Percentiles rank a stretch among this genome's conserved stretches.
phyloP scores from a whole-genome alignment of 2,888 invertebrate species.

The Chloroclysta siterata region DNA sequence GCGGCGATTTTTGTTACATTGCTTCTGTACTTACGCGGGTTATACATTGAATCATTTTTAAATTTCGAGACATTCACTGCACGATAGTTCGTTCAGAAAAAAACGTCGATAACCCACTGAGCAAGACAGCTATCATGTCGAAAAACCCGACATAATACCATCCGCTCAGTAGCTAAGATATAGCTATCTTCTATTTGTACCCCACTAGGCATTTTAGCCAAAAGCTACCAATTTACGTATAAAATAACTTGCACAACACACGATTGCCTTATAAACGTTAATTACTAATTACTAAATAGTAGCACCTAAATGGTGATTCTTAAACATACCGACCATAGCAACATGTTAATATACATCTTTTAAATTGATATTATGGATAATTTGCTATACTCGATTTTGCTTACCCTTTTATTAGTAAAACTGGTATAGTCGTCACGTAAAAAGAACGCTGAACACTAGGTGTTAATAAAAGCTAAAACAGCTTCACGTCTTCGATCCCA shows the following conservation, averaged over 20 bases:
- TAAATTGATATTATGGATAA: constrained; percentile 37
- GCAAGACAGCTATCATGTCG: background rate
- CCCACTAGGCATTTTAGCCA: constrained; percentile 32
- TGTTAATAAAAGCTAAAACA: too few relatives aligned
- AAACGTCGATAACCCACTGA: background rate
- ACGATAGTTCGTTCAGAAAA: background rate
- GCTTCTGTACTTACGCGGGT: too few relatives aligned
- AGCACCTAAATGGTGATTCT: constrained; percentile 77
- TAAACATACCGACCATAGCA: constrained; percentile 57
- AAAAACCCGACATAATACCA: constrained; percentile 1
- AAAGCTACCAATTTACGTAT: constrained; percentile 55
- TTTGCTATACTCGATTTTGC: constrained; percentile 35
- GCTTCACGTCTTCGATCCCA: too few relatives aligned
- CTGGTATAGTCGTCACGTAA: background rate
- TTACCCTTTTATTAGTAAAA: constrained; percentile 17
- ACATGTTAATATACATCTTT: constrained; percentile 57
- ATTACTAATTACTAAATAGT: constrained; percentile 69
- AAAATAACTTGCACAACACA: constrained; percentile 44
- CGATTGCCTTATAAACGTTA: constrained; percentile 40
- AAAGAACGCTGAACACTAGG: background rate
- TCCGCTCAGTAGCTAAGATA: background rate
- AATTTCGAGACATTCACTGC: background rate
- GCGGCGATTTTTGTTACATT: too few relatives aligned
- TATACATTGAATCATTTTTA: too few relatives aligned
- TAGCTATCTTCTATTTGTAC: constrained; percentile 21